These are phyloP conservation scores for Picathartes gymnocephalus DNA, from an alignment of 2,113 vertebrate genomes.

Conservation along the genomic window DNA sequence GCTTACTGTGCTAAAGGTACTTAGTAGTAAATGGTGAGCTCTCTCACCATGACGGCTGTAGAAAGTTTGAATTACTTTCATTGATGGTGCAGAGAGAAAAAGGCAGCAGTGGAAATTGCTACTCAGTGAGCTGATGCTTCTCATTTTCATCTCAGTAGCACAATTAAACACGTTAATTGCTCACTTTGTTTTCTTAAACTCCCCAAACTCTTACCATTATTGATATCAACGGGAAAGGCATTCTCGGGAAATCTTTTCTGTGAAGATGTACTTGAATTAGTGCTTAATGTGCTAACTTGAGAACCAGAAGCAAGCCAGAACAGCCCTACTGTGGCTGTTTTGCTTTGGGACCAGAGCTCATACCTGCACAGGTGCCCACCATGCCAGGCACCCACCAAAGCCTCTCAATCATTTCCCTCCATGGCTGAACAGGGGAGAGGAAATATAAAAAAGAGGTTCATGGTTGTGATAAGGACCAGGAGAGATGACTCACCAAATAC, in stretches of 20 bases:
- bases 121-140: background rate
- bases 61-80: background rate
- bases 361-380: background rate
- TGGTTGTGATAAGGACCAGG: background rate
- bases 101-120: background rate
- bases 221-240: background rate
- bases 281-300: background rate
- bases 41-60: background rate
- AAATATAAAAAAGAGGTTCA: background rate
- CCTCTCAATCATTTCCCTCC: background rate
- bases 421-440: background rate
- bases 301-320: background rate
- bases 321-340: background rate
- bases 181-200: background rate
- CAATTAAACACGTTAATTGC: background rate
- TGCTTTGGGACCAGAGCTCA: background rate
- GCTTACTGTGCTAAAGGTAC: background rate
- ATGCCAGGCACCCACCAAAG: background rate
- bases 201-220: background rate
- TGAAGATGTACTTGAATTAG: background rate
- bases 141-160: background rate
- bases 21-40: background rate
- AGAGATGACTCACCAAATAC: background rate
- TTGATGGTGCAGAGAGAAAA: background rate
- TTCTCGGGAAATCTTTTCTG: background rate